phyloP scores from a whole-genome alignment of 1,140 invertebrate genomes.

The Melitaea cinxia region DNA sequence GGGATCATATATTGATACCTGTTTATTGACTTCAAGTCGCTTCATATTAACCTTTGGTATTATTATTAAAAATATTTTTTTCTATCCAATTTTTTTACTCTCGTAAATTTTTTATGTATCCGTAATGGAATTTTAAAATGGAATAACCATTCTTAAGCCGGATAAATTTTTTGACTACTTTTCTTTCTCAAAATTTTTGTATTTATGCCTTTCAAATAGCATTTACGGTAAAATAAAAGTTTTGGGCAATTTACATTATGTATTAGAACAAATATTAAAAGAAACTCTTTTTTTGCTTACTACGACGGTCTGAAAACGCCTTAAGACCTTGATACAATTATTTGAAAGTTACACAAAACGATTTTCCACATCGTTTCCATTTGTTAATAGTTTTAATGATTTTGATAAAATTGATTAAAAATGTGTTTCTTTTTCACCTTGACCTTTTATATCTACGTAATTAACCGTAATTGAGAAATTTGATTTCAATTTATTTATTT shows the following conservation, averaged over 20 bases:
- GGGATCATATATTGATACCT: slow-evolving; percentile 31
- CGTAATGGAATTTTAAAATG: too few species aligned
- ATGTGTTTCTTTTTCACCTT: background rate
- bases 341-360: slow-evolving; percentile 44
- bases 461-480: background rate
- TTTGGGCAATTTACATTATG: too few species aligned
- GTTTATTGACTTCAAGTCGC: slow-evolving; percentile 17
- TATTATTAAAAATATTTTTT: too few species aligned
- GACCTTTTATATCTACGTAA: background rate
- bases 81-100: too few species aligned
- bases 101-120: too few species aligned
- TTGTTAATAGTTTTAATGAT: slow-evolving; percentile 35
- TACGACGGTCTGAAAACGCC: background rate
- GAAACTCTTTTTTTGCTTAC: background rate
- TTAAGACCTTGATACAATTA: slow-evolving; percentile 54
- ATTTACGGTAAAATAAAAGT: too few species aligned
- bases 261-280: too few species aligned
- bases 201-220: too few species aligned
- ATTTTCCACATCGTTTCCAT: slow-evolving; percentile 50
- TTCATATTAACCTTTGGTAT: slow-evolving; percentile 11
- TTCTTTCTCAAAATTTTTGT: too few species aligned
- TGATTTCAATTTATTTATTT: too few species aligned
- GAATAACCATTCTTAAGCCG: too few species aligned
- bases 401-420: background rate
- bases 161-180: too few species aligned